Evolutionary conservation across 2,888 invertebrate genomes (phyloP).

Genomic region (Ormyrus pomaceus): DNA sequence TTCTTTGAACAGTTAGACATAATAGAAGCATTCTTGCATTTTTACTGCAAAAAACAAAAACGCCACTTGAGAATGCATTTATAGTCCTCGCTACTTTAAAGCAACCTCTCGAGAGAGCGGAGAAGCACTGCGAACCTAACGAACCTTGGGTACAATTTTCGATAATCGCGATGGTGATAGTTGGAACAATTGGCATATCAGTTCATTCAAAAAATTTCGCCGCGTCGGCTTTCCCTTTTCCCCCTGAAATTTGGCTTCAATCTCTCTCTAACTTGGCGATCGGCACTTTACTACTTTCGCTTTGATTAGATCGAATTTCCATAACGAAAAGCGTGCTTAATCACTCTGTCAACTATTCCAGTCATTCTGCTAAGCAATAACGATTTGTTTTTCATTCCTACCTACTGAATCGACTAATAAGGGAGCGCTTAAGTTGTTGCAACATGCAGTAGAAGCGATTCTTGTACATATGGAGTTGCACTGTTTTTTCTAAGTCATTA

Average conservation of each 20-base stretch:
- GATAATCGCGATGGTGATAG: slow-evolving; percentile 54
- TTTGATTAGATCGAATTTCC: slow-evolving; percentile 15
- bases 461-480: slow-evolving; percentile 28
- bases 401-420: slow-evolving; percentile 6
- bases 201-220: slow-evolving; percentile 14
- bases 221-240: neutral
- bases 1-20: too few relatives aligned
- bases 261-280: slow-evolving; percentile 1
- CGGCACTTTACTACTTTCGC: slow-evolving; percentile 3
- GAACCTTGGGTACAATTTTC: slow-evolving; percentile 50
- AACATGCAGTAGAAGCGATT: slow-evolving; percentile 15
- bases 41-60: too few relatives aligned
- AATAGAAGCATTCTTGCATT: too few relatives aligned
- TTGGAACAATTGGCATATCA: slow-evolving; percentile 62
- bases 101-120: slow-evolving; percentile 2
- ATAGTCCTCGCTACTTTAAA: neutral
- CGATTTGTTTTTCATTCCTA: slow-evolving; percentile 10
- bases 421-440: slow-evolving; percentile 42
- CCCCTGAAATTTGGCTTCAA: neutral
- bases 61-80: too few relatives aligned
- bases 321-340: slow-evolving; percentile 34
- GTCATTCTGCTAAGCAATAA: slow-evolving; percentile 51
- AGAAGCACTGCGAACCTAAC: slow-evolving; percentile 10
- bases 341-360: slow-evolving; percentile 44
- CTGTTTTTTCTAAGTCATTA: slow-evolving; percentile 53